These are phyloP conservation scores for Mycetomoellerius zeteki DNA, from an alignment of 1,140 invertebrate genomes.

Conservation along the genomic window DNA sequence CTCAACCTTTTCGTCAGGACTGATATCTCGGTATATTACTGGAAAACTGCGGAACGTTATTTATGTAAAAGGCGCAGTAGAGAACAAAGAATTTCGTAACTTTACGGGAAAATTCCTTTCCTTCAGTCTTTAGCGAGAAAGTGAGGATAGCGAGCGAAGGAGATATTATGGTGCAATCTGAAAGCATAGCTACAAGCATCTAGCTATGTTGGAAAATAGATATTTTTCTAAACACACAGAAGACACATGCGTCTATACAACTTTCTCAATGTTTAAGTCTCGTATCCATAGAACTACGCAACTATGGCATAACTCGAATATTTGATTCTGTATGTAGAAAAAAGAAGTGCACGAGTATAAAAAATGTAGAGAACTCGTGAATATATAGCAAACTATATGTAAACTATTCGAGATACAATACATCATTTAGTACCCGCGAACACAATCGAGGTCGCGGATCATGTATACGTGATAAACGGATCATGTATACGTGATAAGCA, in stretches of 20 bases:
- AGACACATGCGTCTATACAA: conserved; percentile 8
- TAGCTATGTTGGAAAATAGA: conserved; percentile 37
- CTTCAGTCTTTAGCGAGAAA: conserved; percentile 20
- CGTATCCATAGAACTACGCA: conserved; percentile 29
- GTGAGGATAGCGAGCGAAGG: neutral
- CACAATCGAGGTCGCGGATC: neutral
- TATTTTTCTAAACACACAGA: conserved; percentile 17
- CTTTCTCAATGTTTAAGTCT: conserved; percentile 18
- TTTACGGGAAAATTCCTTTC: conserved; percentile 50
- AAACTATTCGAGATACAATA: conserved; percentile 8
- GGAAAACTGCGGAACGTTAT: conserved; percentile 51
- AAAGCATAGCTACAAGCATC: conserved; percentile 26
- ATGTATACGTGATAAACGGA: neutral
- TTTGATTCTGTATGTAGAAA: neutral
- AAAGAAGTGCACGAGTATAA: conserved; percentile 1
- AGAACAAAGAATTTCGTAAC: conserved; percentile 58
- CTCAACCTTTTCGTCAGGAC: conserved; percentile 22
- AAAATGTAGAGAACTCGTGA: neutral
- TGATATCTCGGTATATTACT: conserved; percentile 50
- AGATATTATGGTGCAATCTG: conserved; percentile 46
- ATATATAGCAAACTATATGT: too few relatives aligned
- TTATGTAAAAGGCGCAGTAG: conserved; percentile 51
- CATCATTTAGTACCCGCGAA: neutral
- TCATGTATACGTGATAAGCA: neutral
- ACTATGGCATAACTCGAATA: conserved; percentile 34